Conservation (phyloP, 2,888 invertebrate genomes). For the Synergus laeviventris region DNA sequence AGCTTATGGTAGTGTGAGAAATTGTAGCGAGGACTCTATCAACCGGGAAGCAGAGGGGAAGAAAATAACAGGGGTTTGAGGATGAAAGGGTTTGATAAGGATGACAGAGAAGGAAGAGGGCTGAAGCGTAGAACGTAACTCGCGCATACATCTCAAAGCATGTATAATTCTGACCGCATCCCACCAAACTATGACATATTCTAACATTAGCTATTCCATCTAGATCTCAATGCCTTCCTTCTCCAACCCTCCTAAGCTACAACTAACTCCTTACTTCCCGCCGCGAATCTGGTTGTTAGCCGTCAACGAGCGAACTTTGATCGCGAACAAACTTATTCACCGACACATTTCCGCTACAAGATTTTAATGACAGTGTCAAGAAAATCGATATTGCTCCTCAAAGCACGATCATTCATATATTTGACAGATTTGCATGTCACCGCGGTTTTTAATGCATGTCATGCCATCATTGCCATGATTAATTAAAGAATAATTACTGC, state of each 20-base stretch:
- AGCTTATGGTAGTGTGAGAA: constrained; percentile 50
- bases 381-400: background rate
- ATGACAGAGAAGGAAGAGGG: constrained; percentile 46
- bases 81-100: constrained; percentile 50
- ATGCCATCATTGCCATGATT: no score
- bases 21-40: constrained; percentile 48
- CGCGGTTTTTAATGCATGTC: no score
- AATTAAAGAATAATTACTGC: no score
- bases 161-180: constrained; percentile 68
- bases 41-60: constrained; percentile 44
- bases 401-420: background rate
- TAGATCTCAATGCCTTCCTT: constrained; percentile 60
- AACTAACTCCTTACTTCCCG: constrained; percentile 39
- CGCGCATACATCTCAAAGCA: constrained; percentile 47
- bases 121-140: constrained; percentile 45
- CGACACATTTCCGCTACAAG: constrained; percentile 45
- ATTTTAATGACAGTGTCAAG: background rate
- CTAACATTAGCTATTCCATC: constrained; percentile 64
- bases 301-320: constrained; percentile 65
- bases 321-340: constrained; percentile 53
- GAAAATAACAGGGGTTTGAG: constrained; percentile 46
- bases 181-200: constrained; percentile 68
- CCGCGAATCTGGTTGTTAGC: constrained; percentile 51
- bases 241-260: constrained; percentile 22
- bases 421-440: no score